Conservation (phyloP, 1,140 invertebrate species). For the Hylyphantes graminicola region DNA sequence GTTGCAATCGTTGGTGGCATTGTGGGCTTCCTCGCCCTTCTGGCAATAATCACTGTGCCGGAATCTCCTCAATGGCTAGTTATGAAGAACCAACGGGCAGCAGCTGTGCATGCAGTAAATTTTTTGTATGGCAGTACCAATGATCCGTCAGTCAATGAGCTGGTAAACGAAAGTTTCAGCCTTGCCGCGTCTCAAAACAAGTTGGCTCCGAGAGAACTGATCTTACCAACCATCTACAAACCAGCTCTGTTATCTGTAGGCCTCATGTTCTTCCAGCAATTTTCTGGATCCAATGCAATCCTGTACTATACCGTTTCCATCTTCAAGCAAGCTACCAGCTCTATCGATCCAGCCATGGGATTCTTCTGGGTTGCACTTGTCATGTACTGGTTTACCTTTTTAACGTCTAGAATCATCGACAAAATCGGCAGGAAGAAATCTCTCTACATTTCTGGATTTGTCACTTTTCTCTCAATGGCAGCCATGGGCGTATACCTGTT, state of each 20-base stretch:
- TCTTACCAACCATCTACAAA: constrained; percentile 71
- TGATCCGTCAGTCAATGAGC: constrained; percentile 28
- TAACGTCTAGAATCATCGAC: constrained; percentile 85
- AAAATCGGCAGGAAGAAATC: constrained; percentile 85
- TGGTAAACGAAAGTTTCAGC: constrained; percentile 16
- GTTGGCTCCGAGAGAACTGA: constrained; percentile 22
- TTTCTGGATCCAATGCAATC: constrained; percentile 91
- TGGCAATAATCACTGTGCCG: constrained; percentile 74
- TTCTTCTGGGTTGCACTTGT: constrained; percentile 89
- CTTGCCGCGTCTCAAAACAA: neutral
- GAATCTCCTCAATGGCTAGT: constrained; percentile 86
- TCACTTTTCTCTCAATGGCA: constrained; percentile 73
- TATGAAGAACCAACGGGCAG: constrained; percentile 78
- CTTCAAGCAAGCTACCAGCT: constrained; percentile 77
- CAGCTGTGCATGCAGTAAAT: constrained; percentile 71
- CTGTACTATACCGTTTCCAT: constrained; percentile 92
- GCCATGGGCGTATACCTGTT: constrained; percentile 76
- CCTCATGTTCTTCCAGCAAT: constrained; percentile 94
- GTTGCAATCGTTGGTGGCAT: constrained; percentile 77
- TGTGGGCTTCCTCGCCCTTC: constrained; percentile 74
- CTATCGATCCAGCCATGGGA: constrained; percentile 72
- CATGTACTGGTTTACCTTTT: constrained; percentile 87
- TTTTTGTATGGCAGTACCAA: constrained; percentile 46
- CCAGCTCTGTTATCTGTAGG: constrained; percentile 83
- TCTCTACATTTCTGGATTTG: constrained; percentile 78